Evolutionary conservation across 2,797 vertebrate genomes (phyloP).

Genomic region (Lacerta agilis): DNA sequence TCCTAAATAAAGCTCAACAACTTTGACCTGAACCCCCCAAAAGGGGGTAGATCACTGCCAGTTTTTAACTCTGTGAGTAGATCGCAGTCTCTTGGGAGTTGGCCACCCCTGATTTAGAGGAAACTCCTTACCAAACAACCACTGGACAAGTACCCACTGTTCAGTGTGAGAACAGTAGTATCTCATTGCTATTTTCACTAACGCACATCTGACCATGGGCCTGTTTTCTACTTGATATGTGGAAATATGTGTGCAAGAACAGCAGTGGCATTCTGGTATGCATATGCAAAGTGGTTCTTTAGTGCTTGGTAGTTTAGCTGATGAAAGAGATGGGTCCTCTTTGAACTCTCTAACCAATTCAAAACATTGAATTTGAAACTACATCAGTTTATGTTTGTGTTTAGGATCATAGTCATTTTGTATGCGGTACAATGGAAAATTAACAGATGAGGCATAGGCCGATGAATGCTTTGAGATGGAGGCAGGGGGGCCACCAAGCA

Average conservation of each 20-base stretch:
- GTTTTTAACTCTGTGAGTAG: no score
- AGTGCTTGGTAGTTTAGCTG: neutral
- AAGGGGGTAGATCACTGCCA: no score
- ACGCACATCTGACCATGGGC: neutral
- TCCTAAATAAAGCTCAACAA: no score
- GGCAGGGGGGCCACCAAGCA: neutral
- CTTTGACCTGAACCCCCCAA: no score
- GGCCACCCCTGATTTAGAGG: no score
- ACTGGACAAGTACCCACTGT: neutral
- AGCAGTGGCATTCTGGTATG: neutral
- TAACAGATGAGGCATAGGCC: neutral
- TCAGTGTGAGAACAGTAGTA: neutral
- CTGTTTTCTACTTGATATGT: neutral
- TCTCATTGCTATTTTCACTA: neutral
- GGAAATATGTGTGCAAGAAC: neutral
- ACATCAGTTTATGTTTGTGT: neutral
- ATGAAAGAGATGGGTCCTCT: constrained; percentile 48
- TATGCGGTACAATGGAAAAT: neutral
- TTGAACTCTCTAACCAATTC: constrained; percentile 32
- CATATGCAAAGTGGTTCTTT: neutral
- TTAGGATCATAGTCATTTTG: neutral
- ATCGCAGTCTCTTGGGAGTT: no score
- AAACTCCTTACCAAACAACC: neutral
- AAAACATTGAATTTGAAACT: neutral
- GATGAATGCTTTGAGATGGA: neutral